Percentiles rank a stretch among this genome's conserved stretches.
Conservation (phyloP, 2,888 invertebrate genomes). For the Ochropleura plecta region DNA sequence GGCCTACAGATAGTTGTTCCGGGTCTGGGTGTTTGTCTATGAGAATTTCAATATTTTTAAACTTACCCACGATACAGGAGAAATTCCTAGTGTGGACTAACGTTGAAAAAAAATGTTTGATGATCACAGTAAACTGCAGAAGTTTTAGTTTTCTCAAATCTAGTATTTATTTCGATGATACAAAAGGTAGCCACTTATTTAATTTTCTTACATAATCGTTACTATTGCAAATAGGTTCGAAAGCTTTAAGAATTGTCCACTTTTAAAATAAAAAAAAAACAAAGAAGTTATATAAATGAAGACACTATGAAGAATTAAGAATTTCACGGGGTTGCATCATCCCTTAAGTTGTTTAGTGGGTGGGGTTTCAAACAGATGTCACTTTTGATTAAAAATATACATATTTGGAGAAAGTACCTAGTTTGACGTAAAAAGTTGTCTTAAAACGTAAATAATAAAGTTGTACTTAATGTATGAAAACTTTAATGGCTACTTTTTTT, state of each 20-base stretch:
- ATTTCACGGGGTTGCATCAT: conserved; percentile 18
- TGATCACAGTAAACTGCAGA: too few species aligned
- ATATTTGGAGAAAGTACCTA: not conserved
- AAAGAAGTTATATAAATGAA: conserved; percentile 1
- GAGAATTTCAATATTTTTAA: too few species aligned
- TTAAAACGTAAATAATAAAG: not conserved
- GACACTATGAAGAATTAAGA: not conserved
- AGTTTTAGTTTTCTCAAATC: too few species aligned
- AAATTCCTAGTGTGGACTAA: too few species aligned
- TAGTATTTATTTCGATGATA: not conserved
- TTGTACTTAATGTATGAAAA: not conserved
- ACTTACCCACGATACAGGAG: too few species aligned
- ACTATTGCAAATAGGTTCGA: not conserved
- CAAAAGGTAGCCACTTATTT: not conserved
- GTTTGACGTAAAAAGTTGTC: not conserved
- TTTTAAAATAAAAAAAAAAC: not conserved
- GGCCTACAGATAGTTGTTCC: too few species aligned
- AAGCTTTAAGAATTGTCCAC: not conserved
- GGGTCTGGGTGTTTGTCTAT: too few species aligned
- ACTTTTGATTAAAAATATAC: conserved; percentile 13
- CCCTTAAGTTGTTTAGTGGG: not conserved
- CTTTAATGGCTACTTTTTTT: not conserved
- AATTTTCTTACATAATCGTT: not conserved
- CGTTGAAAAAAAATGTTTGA: too few species aligned
- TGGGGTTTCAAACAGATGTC: not conserved